These are phyloP conservation scores for Cyprinodon brontotheroides DNA, from an alignment of 2,113 vertebrate genomes.

Conservation along the genomic window DNA sequence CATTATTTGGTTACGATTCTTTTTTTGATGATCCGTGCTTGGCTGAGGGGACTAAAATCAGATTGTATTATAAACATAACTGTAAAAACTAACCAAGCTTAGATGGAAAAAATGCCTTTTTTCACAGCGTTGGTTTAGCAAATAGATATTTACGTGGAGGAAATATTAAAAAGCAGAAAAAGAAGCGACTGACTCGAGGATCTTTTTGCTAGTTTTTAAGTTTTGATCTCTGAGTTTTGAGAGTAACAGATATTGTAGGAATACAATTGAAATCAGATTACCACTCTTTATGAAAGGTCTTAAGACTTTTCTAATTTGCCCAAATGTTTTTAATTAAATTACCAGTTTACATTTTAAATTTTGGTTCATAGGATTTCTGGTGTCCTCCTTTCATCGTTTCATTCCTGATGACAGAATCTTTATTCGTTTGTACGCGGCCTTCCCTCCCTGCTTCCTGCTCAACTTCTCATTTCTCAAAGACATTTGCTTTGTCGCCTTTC, in stretches of 20 bases:
- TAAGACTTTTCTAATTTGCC: background rate
- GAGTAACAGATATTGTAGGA: background rate
- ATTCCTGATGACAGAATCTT: background rate
- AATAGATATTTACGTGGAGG: background rate
- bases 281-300: background rate
- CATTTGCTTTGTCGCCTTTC: background rate
- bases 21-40: background rate
- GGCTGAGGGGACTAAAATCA: constrained; percentile 3
- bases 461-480: background rate
- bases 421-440: no score
- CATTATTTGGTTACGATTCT: constrained; percentile 23
- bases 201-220: background rate
- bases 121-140: background rate
- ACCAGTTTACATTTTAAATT: no score
- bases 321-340: background rate
- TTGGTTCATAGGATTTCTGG: background rate
- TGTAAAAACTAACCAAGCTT: background rate
- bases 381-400: background rate
- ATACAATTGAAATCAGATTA: background rate
- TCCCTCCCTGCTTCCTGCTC: no score
- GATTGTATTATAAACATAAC: background rate
- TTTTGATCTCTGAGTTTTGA: background rate
- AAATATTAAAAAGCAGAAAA: constrained; percentile 11
- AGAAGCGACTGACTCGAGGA: background rate
- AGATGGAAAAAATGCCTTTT: background rate